Evolutionary conservation across 92 coral and sea anemone species (phyloP).

Genomic region (Zoanthus solanderi): DNA sequence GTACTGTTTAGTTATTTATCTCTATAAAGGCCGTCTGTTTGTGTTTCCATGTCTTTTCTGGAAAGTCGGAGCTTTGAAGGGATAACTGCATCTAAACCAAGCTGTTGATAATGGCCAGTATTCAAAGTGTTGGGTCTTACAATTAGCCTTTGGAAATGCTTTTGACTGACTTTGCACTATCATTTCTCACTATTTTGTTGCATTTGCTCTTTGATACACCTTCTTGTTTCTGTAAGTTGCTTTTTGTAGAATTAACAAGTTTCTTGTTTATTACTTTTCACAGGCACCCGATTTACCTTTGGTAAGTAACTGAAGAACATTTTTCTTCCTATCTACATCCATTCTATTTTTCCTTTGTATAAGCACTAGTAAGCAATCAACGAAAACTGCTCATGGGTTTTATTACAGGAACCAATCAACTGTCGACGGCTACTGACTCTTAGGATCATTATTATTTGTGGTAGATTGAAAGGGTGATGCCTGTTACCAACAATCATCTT

Average conservation of each 20-base stretch:
- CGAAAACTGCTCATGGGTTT: too few relatives aligned
- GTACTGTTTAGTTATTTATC: neutral
- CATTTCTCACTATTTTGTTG: neutral
- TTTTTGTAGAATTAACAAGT: neutral
- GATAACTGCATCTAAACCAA: too few relatives aligned
- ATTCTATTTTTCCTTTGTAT: neutral
- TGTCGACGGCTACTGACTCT: too few relatives aligned
- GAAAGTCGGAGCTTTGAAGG: too few relatives aligned
- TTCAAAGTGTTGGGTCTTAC: neutral
- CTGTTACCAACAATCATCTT: too few relatives aligned
- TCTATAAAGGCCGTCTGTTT: neutral
- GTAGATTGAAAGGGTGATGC: too few relatives aligned
- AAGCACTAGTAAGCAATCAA: neutral
- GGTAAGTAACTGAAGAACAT: conserved; percentile 46
- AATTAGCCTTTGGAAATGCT: neutral
- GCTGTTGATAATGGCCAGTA: neutral
- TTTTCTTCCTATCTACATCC: neutral
- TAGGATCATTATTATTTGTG: too few relatives aligned
- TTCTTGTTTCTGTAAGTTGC: neutral
- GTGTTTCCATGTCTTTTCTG: too few relatives aligned
- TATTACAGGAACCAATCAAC: too few relatives aligned
- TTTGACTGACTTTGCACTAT: neutral
- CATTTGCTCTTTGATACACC: neutral
- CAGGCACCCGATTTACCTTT: conserved; percentile 63
- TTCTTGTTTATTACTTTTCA: conserved; percentile 13